Percentiles rank a stretch among this genome's conserved stretches.
Evolutionary conservation across 2,113 vertebrate species (phyloP).

Genomic region (Chloroceryle aenea): DNA sequence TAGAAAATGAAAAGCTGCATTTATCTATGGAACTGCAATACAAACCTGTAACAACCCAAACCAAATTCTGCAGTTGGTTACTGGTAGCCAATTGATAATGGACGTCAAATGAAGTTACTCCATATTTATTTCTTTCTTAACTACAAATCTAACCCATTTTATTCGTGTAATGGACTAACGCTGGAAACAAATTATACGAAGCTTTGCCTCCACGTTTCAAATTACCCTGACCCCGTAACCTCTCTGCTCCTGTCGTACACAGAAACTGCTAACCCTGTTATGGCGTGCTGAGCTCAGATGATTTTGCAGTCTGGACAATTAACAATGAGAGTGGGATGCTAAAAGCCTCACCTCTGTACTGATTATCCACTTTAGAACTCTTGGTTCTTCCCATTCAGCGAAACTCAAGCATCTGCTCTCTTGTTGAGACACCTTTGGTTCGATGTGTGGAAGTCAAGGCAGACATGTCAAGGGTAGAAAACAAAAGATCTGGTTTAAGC

Average conservation of each 20-base stretch:
- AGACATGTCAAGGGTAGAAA: background rate
- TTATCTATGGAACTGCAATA: background rate
- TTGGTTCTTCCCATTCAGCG: background rate
- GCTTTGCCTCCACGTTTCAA: background rate
- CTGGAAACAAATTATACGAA: background rate
- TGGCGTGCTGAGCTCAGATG: background rate
- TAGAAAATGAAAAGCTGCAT: background rate
- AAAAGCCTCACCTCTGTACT: background rate
- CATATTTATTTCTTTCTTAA: background rate
- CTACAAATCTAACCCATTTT: background rate
- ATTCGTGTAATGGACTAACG: background rate
- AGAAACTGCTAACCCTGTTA: background rate
- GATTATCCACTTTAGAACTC: accelerated
- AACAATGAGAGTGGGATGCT: background rate
- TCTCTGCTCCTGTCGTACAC: background rate
- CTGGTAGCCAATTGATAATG: background rate
- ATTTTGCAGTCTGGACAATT: background rate
- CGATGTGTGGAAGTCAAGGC: background rate
- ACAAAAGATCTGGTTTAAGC: background rate
- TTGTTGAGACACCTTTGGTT: accelerated
- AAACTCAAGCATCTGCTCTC: background rate
- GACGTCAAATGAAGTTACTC: background rate
- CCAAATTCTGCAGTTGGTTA: background rate
- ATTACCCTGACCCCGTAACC: background rate
- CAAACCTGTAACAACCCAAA: background rate